Evolutionary conservation across 2,113 vertebrate species (phyloP), one percentile per base, ranked within the genome.

Genomic region (Dolichallabes microphthalmus): DNA sequence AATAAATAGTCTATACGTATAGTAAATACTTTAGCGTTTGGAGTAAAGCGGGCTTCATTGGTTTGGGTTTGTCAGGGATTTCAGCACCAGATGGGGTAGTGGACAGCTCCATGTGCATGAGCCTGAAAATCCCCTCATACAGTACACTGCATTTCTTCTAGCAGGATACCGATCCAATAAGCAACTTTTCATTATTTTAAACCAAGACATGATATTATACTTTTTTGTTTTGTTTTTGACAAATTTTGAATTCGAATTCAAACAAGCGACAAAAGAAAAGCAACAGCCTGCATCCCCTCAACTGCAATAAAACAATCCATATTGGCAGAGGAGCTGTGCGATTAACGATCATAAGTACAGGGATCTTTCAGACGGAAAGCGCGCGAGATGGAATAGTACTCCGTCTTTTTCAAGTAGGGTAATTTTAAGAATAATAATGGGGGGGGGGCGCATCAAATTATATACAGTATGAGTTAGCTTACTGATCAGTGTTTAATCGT

Each of bases 21-120:
- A 55, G 27, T 27, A 55, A 27, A 53, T 27, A 53, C 25, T 55
- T 55, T 30, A 32, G 14, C 52, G n/a, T 77, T 15, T 75, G 19
- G n/a, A 35, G n/a, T 27, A 77, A 64, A 53, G 39, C 9, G 7
- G 13, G 7, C 12, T 50, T 20, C 35, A 25, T 66, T 5, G 15
- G 35, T 73, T 71, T 13, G n/a, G 15, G 55, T 60, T 64, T 80
- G 79, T 84, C 74, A 79, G n/a, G n/a, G 50, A 88, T 93, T 94
- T 94, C 93, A 94, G 94, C 89, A 94, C 92, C 87, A 87, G 53
- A 50, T 55, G 35, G 35, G 8, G 27, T 74, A 77, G 85, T 61
- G 90, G 92, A 94, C 92, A 94, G 94, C 91, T 93, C 91, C 90
- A 52, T 60, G 74, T 58, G 58, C 71, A 20, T 19, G 20, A 50